Evolutionary conservation across 2,113 vertebrate genomes (phyloP), one percentile per base, ranked within the genome.

Genomic region (Siniperca knerii): DNA sequence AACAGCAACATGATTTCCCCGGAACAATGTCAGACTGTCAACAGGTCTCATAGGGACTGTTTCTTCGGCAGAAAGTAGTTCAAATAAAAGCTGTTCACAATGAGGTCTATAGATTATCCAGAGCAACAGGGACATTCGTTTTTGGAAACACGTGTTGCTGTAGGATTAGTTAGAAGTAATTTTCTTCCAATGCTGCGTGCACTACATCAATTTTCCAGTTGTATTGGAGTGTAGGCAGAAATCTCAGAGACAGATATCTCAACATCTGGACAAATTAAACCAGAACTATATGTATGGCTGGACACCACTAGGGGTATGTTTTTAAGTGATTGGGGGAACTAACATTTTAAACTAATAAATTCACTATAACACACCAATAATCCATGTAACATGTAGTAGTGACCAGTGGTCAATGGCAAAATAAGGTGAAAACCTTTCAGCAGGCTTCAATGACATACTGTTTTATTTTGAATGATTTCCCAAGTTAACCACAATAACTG

Each of bases 391-490:
- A 21, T 77, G 29, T 23, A 58, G 23, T 5, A 6, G 29, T 77
- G 64, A 70, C 16, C 8, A 37, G 21, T n/a, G 57, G 0, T 58
- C 44, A 70, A 62, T 37, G 33, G 25, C 42, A 73, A 54, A 88
- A 85, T 75, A 71, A 86, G 50, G 66, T 78, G 55, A 81, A 75
- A 84, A 65, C 60, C 60, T 85, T 70, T 72, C 54, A 75, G 54
- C 64, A 58, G 68, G 61, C 71, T 87, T 87, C 57, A 81, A 81
- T 77, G 83, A 87, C 77, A 87, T 81, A 89, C 58, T 71, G 81
- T 85, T 92, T 94, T 93, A 90, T 93, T 94, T 91, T 82, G 50
- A 82, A 93, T 87, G 65, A 81, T 88, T 92, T 87, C 77, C 83
- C 84, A 89, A 78, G 77, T 85, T 77, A 55, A 89, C 78, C 90